Conservation (phyloP, 2,113 vertebrate species). For the Phrynosoma blainvillii region DNA sequence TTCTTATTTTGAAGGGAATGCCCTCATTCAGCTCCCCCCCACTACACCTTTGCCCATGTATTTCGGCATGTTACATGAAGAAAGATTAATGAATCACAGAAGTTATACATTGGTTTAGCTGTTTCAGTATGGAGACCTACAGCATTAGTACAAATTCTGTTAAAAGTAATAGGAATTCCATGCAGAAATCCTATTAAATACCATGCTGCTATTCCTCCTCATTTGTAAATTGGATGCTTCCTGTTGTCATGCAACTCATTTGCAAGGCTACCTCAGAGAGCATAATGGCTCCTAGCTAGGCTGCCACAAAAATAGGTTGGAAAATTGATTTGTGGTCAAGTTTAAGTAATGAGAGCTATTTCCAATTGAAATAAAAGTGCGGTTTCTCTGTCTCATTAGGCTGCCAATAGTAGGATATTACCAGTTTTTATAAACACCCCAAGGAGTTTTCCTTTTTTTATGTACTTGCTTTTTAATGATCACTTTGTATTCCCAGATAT, state of each 20-base stretch:
- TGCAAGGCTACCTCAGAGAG: background rate
- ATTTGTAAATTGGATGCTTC: background rate
- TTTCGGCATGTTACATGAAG: background rate
- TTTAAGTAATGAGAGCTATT: conserved; percentile 24
- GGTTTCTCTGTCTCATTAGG: conserved; percentile 18
- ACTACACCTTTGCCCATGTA: background rate
- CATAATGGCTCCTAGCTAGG: background rate
- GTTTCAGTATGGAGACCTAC: background rate
- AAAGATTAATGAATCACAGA: background rate
- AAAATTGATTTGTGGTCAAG: conserved; percentile 32
- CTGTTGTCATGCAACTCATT: background rate
- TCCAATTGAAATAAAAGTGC: conserved; percentile 12
- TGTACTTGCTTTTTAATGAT: background rate
- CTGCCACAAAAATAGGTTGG: background rate
- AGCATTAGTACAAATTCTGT: background rate
- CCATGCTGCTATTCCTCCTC: too few relatives aligned
- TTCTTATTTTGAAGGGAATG: too few relatives aligned
- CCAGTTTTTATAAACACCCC: background rate
- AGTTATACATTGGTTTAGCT: background rate
- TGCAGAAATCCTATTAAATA: background rate
- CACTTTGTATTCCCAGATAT: background rate
- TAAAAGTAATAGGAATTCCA: background rate
- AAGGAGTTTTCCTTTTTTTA: background rate
- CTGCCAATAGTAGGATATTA: conserved; percentile 14
- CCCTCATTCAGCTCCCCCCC: too few relatives aligned